phyloP scores from a whole-genome alignment of 2,797 vertebrate species.

The Tamandua tetradactyla region DNA sequence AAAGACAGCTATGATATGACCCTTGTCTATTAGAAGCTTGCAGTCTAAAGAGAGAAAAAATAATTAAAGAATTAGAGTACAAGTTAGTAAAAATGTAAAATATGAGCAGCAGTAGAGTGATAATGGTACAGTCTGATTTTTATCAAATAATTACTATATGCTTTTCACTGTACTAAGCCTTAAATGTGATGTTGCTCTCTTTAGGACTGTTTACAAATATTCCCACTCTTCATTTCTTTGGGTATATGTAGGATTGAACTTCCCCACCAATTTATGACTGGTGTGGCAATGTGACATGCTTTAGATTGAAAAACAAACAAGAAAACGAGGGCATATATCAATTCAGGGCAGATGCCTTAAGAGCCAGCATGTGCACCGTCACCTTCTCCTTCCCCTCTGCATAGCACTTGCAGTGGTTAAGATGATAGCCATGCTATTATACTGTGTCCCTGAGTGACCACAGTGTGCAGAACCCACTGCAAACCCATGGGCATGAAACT shows the following conservation, averaged over 20 bases:
- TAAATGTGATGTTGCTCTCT: not conserved
- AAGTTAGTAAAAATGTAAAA: not conserved
- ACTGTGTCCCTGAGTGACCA: accelerated
- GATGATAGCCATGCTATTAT: not conserved
- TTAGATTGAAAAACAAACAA: not conserved
- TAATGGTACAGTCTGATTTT: no score
- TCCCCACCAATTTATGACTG: not conserved
- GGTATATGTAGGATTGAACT: not conserved
- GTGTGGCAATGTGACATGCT: not conserved
- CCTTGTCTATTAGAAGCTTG: not conserved
- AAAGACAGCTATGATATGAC: not conserved
- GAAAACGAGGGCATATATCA: not conserved
- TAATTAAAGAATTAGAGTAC: not conserved
- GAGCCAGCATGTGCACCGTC: not conserved
- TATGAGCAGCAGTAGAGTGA: not conserved
- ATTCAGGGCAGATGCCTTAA: not conserved
- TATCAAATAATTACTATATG: no score
- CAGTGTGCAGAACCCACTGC: not conserved
- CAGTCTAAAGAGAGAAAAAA: not conserved
- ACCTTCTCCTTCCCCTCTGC: not conserved
- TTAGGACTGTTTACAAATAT: not conserved
- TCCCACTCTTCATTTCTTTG: not conserved
- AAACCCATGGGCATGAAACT: accelerated
- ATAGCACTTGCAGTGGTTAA: not conserved
- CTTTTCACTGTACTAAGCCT: not conserved